Conservation (phyloP, 2,888 invertebrate species). For the Lomographa bimaculata region DNA sequence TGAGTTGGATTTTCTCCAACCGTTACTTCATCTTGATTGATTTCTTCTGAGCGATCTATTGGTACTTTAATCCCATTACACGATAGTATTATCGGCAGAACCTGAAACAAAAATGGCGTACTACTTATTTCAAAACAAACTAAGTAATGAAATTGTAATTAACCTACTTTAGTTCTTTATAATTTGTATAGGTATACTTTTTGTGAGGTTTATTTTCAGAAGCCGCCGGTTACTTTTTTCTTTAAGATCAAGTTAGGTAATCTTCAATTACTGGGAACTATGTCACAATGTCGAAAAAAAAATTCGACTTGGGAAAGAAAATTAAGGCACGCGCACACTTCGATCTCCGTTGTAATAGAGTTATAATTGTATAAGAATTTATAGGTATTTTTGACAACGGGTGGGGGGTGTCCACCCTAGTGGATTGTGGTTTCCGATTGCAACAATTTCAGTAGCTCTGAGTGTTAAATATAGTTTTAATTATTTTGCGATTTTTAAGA, state of each 20-base stretch:
- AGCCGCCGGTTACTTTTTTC: conserved; percentile 41
- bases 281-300: conserved; percentile 62
- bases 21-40: conserved; percentile 34
- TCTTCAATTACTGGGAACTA: conserved; percentile 59
- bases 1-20: conserved; percentile 38
- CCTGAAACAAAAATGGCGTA: conserved; percentile 53
- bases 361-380: no score
- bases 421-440: no score
- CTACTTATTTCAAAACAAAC: no score
- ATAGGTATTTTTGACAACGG: no score
- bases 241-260: conserved; percentile 66
- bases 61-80: conserved; percentile 62
- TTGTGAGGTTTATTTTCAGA: conserved; percentile 22
- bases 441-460: no score
- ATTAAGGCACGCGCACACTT: conserved; percentile 3
- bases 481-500: no score
- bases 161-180: conserved; percentile 31
- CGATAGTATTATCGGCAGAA: conserved; percentile 47
- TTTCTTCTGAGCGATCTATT: conserved; percentile 47
- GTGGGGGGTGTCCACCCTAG: no score
- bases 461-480: no score
- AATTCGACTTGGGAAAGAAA: neutral
- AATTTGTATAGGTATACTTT: conserved; percentile 37
- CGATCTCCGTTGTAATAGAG: no score
- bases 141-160: no score